These are phyloP conservation scores for Gambusia yucatana DNA, from an alignment of 2,797 vertebrate species.

Conservation along the genomic window DNA sequence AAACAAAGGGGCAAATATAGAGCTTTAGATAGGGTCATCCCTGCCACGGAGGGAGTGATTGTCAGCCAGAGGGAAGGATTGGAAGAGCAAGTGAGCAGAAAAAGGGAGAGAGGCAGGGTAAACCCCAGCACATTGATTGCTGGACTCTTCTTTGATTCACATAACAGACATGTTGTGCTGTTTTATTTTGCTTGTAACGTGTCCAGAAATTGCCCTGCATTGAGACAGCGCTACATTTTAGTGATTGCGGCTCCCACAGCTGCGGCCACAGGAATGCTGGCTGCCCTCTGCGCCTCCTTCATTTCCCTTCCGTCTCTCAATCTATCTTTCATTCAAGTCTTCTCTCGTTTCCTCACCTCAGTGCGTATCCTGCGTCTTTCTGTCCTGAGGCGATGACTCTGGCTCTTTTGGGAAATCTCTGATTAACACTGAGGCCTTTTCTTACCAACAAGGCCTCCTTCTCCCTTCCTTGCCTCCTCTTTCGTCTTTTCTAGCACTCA, in stretches of 20 bases:
- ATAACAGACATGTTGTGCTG: constrained; percentile 80
- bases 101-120: constrained; percentile 60
- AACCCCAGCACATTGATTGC: constrained; percentile 75
- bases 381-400: constrained; percentile 63
- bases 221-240: constrained; percentile 79
- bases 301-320: constrained; percentile 53
- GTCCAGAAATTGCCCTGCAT: constrained; percentile 73
- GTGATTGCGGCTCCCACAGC: constrained; percentile 80
- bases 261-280: constrained; percentile 81
- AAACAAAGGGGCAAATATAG: constrained; percentile 81
- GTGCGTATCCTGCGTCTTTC: constrained; percentile 48
- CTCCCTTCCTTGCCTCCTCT: constrained; percentile 32
- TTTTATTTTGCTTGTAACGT: constrained; percentile 79
- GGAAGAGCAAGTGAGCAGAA: constrained; percentile 44
- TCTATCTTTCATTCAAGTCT: constrained; percentile 70
- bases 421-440: constrained; percentile 71
- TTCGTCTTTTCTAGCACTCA: constrained; percentile 51
- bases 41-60: constrained; percentile 64
- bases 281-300: constrained; percentile 65
- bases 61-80: constrained; percentile 53
- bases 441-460: constrained; percentile 43
- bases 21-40: constrained; percentile 76
- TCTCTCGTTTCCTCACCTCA: constrained; percentile 72
- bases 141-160: constrained; percentile 78
- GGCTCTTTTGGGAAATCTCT: constrained; percentile 72